A percentile compares a stretch with the other conserved stretches of the same genome.
Evolutionary conservation across 30 jellyfish, hydroid and myxozoan genomes (phyloP).

Genomic region (Rhopilema esculentum): DNA sequence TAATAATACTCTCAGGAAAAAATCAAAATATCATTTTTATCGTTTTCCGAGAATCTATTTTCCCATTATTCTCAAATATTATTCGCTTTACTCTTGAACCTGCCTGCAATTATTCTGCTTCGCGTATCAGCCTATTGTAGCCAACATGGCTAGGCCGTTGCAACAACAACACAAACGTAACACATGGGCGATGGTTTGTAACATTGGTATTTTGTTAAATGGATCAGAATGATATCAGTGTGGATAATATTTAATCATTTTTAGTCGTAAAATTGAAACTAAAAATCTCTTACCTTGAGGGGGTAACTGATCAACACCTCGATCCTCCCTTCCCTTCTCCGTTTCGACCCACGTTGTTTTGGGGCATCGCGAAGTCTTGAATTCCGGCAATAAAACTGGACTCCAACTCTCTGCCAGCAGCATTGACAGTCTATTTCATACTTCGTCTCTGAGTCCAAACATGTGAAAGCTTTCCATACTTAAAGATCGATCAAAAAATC

Average conservation of each 20-base stretch:
- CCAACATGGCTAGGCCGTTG: not conserved
- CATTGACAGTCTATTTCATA: slow-evolving; percentile 8
- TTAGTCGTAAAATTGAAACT: not conserved
- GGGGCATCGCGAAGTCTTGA: slow-evolving; percentile 11
- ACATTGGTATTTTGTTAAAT: not conserved
- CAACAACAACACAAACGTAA: slow-evolving; percentile 2
- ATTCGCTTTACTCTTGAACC: not conserved
- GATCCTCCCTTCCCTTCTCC: not conserved
- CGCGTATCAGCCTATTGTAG: not conserved
- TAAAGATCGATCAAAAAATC: not conserved
- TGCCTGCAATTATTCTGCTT: not conserved
- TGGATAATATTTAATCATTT: not conserved
- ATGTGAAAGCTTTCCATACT: slow-evolving; percentile 13
- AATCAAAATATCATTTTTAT: not conserved
- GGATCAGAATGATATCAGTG: not conserved
- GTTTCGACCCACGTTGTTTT: slow-evolving; percentile 34
- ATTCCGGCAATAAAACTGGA: slow-evolving; percentile 9
- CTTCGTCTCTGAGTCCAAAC: slow-evolving; percentile 22
- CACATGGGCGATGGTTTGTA: slow-evolving; percentile 1
- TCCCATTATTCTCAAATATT: not conserved
- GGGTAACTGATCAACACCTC: slow-evolving; percentile 1
- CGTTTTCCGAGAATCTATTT: not conserved
- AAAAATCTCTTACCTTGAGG: slow-evolving; percentile 1
- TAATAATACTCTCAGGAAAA: not conserved
- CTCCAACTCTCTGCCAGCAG: slow-evolving; percentile 19